Evolutionary conservation across 2,113 vertebrate genomes (phyloP), one percentile per base, ranked within the genome.

Genomic region (Gymnarchus niloticus): DNA sequence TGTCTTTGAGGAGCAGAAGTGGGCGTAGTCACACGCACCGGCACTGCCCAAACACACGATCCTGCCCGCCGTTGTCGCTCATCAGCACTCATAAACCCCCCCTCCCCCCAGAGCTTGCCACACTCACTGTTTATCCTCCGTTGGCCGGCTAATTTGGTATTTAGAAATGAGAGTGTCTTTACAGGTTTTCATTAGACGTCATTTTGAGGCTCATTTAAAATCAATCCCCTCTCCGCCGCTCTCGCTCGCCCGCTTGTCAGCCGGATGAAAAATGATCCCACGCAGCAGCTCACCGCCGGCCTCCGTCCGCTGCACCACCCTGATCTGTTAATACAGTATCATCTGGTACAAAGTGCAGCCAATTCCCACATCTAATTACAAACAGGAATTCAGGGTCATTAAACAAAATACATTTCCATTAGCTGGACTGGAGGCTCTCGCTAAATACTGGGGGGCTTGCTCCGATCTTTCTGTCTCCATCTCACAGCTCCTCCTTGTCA

Each of bases 281-380:
- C 94, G 94, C 95, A 92, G 4, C 92, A 89, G 91, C 93, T 91
- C 88, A 94, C 91, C 90, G 92, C 92, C 90, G 91, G 92, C 95
- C 92, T 94, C 94, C 92, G 90, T 88, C 89, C 88, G 88, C 95
- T 95, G 92, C 94, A 94, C 94, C 93, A 86, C 93, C 93, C 96
- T 93, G 94, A 95, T 95, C 96, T 94, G 95, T 96, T 96, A 96
- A 96, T 96, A 95, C 93, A 95, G 93, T 94, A 96, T 96, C 95
- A 97, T 96, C 96, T 96, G 95, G 95, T 96, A 95, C 93, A 96
- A 96, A 95, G 94, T 94, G 95, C 95, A 92, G 94, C 93, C 94
- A 97, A 96, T 96, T 96, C 95, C 96, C 96, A 96, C 94, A 96
- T 97, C 96, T 96, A 96, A 96, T 96, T 96, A 97, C 94, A 94